Percentiles rank a stretch among this genome's conserved stretches.
Conservation (phyloP, 2,797 vertebrate species). For the Muraenolepis orangiensis region DNA sequence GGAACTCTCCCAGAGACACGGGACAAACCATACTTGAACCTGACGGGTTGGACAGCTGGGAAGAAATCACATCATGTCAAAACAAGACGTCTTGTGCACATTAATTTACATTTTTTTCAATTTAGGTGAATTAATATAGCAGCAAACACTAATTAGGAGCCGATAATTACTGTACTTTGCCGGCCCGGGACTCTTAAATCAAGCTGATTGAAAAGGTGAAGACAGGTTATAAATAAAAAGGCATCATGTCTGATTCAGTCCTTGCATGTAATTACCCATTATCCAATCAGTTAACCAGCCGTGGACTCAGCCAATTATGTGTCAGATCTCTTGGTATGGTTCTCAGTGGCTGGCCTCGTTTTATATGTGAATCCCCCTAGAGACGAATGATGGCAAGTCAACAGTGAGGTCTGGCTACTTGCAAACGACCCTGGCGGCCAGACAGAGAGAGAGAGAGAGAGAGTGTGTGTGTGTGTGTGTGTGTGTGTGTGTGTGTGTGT, state of each 20-base stretch:
- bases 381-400: constrained; percentile 7
- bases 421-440: neutral
- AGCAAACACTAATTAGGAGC: neutral
- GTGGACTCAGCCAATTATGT: constrained; percentile 60
- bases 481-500: neutral
- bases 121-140: neutral
- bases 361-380: constrained; percentile 47
- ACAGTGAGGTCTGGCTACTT: neutral
- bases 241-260: constrained; percentile 47
- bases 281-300: constrained; percentile 68
- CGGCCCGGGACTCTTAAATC: neutral
- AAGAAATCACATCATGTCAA: neutral
- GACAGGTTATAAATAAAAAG: neutral
- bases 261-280: constrained; percentile 63
- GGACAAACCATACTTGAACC: neutral
- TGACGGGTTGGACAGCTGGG: neutral
- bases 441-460: neutral
- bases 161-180: neutral
- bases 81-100: neutral
- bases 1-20: neutral
- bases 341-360: constrained; percentile 27
- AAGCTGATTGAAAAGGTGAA: neutral
- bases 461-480: neutral
- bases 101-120: neutral
- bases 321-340: constrained; percentile 45